Percentiles rank a stretch among this genome's conserved stretches.
phyloP scores from a whole-genome alignment of 1,140 invertebrate genomes.

The Nixonia krombeini region DNA sequence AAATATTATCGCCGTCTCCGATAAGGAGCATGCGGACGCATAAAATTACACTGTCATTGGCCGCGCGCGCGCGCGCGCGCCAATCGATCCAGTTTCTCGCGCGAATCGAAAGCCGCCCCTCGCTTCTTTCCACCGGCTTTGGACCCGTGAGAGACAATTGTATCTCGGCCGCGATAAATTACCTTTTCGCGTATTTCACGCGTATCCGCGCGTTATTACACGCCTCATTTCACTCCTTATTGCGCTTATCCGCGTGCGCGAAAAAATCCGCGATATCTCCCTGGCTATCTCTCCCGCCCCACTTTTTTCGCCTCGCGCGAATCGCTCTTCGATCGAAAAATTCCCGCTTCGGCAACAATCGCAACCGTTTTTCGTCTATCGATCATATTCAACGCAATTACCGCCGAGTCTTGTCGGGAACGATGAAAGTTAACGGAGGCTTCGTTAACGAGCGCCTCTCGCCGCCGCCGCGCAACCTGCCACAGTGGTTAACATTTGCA shows the following conservation, averaged over 20 bases:
- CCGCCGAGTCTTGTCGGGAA: too few species aligned
- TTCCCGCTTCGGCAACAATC: too few species aligned
- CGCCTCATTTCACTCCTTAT: constrained; percentile 38
- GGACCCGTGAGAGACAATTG: constrained; percentile 42
- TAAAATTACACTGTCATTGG: constrained; percentile 31
- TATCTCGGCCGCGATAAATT: constrained; percentile 31
- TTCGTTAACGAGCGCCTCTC: constrained; percentile 24
- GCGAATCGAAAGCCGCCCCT: constrained; percentile 39
- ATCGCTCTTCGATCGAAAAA: too few species aligned
- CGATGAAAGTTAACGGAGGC: constrained; percentile 33
- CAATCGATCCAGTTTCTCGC: constrained; percentile 43
- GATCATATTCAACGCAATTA: too few species aligned
- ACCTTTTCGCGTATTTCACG: constrained; percentile 29
- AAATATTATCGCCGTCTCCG: constrained; percentile 41
- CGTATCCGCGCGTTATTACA: constrained; percentile 35
- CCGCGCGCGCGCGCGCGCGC: constrained; percentile 16
- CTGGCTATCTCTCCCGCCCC: too few species aligned
- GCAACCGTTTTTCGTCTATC: too few species aligned
- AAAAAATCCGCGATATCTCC: too few species aligned
- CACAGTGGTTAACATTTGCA: constrained; percentile 54
- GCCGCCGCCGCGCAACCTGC: constrained; percentile 17
- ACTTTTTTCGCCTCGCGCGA: too few species aligned
- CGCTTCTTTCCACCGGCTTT: constrained; percentile 29
- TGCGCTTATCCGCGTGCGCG: too few species aligned
- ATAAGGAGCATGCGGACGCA: constrained; percentile 33